Evolutionary conservation across 2,888 invertebrate genomes (phyloP).

Genomic region (Macrophya annulata): DNA sequence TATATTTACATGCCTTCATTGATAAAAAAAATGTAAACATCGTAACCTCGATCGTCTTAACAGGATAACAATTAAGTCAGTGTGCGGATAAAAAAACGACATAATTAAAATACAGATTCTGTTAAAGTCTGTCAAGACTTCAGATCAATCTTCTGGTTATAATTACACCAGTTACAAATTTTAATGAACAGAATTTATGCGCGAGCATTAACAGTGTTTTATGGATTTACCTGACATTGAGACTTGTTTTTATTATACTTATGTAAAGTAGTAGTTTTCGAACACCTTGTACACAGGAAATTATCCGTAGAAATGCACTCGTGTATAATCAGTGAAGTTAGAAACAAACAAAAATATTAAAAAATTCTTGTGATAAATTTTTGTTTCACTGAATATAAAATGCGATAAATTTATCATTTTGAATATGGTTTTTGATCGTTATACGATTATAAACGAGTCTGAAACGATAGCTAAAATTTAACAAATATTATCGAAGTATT

Average conservation of each 20-base stretch:
- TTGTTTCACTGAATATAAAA: too few species aligned
- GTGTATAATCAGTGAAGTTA: not conserved
- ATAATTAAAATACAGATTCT: too few species aligned
- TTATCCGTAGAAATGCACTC: not conserved
- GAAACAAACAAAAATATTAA: too few species aligned
- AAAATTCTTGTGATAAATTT: not conserved
- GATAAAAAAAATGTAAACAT: not conserved
- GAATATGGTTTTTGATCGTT: not conserved
- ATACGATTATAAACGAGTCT: not conserved
- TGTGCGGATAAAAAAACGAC: too few species aligned
- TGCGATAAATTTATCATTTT: not conserved
- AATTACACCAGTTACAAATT: not conserved
- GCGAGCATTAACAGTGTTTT: not conserved
- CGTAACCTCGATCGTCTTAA: too few species aligned
- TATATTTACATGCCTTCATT: not conserved
- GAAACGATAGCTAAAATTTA: not conserved
- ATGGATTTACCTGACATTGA: not conserved
- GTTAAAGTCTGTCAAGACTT: too few species aligned
- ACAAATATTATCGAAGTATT: not conserved
- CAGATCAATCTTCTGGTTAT: not conserved
- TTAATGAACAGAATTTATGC: not conserved
- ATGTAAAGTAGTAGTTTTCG: not conserved
- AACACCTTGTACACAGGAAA: too few species aligned
- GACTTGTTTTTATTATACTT: not conserved
- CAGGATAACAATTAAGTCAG: too few species aligned